Evolutionary conservation across 1,140 invertebrate genomes (phyloP).

Genomic region (Schlechtendalia chinensis): DNA sequence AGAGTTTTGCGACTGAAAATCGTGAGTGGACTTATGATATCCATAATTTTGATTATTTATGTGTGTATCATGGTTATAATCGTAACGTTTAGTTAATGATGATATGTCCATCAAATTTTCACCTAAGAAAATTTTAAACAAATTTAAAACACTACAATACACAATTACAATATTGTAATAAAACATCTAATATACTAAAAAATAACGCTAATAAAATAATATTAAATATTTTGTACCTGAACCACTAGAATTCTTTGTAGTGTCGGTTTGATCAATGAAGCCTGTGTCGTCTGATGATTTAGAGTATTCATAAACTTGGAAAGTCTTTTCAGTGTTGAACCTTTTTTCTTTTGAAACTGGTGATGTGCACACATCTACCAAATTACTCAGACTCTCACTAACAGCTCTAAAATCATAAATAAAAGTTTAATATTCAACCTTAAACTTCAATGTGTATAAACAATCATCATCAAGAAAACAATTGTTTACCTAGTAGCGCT

Average conservation of each 20-base stretch:
- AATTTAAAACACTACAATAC: too few relatives aligned
- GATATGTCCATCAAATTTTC: slow-evolving; percentile 31
- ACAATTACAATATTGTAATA: not conserved
- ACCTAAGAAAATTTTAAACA: not conserved
- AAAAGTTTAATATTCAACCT: not conserved
- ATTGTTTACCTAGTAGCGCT: slow-evolving; percentile 28
- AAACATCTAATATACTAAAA: not conserved
- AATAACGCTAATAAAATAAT: not conserved
- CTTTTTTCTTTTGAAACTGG: slow-evolving; percentile 86
- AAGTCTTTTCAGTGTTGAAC: slow-evolving; percentile 68
- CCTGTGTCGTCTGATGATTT: slow-evolving; percentile 57
- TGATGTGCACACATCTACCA: slow-evolving; percentile 55
- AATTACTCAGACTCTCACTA: slow-evolving; percentile 48
- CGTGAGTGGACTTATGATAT: slow-evolving; percentile 28
- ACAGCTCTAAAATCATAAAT: slow-evolving; percentile 34
- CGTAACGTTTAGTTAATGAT: slow-evolving; percentile 25
- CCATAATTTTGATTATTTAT: slow-evolving; percentile 47
- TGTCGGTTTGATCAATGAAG: slow-evolving; percentile 18
- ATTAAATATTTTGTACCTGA: slow-evolving; percentile 3
- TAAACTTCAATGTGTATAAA: too few relatives aligned
- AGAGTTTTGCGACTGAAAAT: slow-evolving; percentile 30
- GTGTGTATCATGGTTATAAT: slow-evolving; percentile 34
- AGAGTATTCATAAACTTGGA: slow-evolving; percentile 87
- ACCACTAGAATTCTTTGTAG: not conserved
- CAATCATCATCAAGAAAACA: not conserved